Evolutionary conservation across 2,888 invertebrate genomes (phyloP), one percentile per base, ranked within the genome.

Genomic region (Lasioglossum pauxillum): DNA sequence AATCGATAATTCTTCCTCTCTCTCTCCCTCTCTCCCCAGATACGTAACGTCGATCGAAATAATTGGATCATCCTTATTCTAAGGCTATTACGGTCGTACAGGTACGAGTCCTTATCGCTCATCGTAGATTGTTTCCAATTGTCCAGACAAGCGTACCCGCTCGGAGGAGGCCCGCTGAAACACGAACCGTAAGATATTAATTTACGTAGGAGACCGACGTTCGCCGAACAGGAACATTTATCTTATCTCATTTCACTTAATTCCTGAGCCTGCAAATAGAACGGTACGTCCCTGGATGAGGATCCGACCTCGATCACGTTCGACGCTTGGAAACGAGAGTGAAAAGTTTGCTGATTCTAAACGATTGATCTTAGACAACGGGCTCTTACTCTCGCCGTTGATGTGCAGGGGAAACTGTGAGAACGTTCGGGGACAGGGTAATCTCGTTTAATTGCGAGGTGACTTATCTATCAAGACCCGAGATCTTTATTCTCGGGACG

Each of bases 31-130:
- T 64, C 64, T 64, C 1, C 16, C 71, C 73, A 80, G 84, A 86
- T 86, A 83, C 78, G 83, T 83, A 78, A 78, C 80, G 84, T 86
- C 82, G 81, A 88, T 86, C 78, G 76, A 83, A 85, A 90, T 90
- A 90, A 90, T 90, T 90, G 88, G 86, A 90, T 86, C 90, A 87
- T 82, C 80, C 82, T 82, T 85, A 86, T 88, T 84, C 87, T 82
- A 82, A 88, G 76, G 78, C 86, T 83, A 86, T 86, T 82, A 80
- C 76, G 14, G 77, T 10, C 74, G 77, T 84, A 75, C 80, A 86
- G 83, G 73, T 72, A 71, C 71, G 78, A 38, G 64, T 64, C 71
- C 81, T 88, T 88, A 86, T 84, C 86, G 87, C 78, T 87, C 86
- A 83, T 83, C 81, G 86, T 83, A 83, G 86, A 87, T 87, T 76